Conservation (phyloP, 2,113 vertebrate species). For the Furnarius figulus region DNA sequence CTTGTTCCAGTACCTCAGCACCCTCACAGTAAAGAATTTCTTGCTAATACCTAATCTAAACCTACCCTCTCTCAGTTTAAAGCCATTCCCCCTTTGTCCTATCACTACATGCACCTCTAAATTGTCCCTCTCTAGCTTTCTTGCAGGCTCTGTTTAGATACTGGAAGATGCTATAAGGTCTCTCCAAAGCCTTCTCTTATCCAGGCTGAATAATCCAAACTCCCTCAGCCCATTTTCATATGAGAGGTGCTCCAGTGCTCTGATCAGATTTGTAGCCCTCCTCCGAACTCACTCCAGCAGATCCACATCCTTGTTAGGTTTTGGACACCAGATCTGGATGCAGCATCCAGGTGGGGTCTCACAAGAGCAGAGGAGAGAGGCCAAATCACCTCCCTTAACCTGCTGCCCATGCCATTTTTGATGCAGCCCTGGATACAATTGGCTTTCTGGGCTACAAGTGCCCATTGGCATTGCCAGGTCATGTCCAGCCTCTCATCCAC, state of each 20-base stretch:
- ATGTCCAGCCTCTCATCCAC: neutral
- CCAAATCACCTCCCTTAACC: accelerated
- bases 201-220: neutral
- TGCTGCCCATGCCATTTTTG: accelerated
- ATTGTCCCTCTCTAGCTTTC: neutral
- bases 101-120: neutral
- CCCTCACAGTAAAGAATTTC: neutral
- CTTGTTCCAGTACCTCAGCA: neutral
- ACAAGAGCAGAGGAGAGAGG: neutral
- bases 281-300: neutral
- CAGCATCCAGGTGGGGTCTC: neutral
- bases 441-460: too few relatives aligned
- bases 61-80: neutral
- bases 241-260: neutral
- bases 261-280: neutral
- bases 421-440: accelerated
- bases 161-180: accelerated
- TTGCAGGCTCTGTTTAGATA: neutral
- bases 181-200: neutral
- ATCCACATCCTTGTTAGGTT: neutral
- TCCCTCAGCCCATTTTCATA: neutral
- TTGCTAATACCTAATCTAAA: neutral
- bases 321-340: neutral
- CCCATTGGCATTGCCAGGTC: too few relatives aligned
- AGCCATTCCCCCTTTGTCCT: neutral